Percentiles rank a stretch among this genome's conserved stretches.
Evolutionary conservation across 2,797 vertebrate genomes (phyloP).

Genomic region (Hippocampus kuda): DNA sequence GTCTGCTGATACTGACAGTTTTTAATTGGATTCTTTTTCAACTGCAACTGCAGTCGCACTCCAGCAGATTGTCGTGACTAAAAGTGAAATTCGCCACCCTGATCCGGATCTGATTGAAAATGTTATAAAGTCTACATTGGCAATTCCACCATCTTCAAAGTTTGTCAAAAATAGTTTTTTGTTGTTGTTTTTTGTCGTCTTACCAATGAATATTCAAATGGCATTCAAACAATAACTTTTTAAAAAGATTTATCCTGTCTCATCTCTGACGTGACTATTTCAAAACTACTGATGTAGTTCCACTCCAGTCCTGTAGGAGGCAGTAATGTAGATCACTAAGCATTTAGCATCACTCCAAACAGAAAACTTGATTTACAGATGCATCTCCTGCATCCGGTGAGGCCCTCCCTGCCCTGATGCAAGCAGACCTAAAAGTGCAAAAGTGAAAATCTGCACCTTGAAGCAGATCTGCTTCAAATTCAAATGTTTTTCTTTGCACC

Average conservation of each 20-base stretch:
- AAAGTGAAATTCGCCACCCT: too few species aligned
- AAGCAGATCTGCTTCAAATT: neutral
- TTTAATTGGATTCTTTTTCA: too few species aligned
- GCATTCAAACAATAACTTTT: neutral
- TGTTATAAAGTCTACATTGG: neutral
- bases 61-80: too few species aligned
- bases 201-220: neutral
- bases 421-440: too few species aligned
- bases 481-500: neutral
- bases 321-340: neutral
- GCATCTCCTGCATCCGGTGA: too few species aligned
- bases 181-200: neutral
- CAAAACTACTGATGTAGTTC: neutral
- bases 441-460: neutral
- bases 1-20: too few species aligned
- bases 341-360: neutral
- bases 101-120: neutral
- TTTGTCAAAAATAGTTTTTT: neutral
- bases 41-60: too few species aligned
- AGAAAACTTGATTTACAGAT: conserved; percentile 1
- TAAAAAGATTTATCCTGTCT: too few species aligned
- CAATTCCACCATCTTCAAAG: too few species aligned
- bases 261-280: too few species aligned
- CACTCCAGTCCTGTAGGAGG: neutral
- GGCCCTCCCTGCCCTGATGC: too few species aligned